Conservation (phyloP, 2,113 vertebrate species). For the Coregonus clupeaformis region DNA sequence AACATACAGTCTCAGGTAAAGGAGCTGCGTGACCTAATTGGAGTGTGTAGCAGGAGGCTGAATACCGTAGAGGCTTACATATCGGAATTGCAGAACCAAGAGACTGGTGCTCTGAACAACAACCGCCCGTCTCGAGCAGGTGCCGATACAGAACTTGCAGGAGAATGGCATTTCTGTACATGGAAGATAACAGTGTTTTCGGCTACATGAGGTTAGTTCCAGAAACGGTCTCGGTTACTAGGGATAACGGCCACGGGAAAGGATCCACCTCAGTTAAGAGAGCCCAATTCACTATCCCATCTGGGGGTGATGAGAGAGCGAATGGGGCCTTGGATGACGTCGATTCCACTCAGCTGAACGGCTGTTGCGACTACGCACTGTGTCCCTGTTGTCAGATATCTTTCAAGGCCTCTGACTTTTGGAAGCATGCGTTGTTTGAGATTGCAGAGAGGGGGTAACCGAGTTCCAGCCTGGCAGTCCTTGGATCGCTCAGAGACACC, state of each 20-base stretch:
- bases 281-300: not conserved
- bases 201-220: constrained; percentile 4
- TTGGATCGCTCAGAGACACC: not conserved
- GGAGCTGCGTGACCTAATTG: too few relatives aligned
- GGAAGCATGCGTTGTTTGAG: not conserved
- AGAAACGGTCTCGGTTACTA: not conserved
- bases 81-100: too few relatives aligned
- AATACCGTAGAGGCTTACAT: too few relatives aligned
- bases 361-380: not conserved
- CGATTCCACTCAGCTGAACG: not conserved
- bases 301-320: not conserved
- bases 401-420: not conserved
- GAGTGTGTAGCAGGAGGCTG: too few relatives aligned
- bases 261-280: not conserved
- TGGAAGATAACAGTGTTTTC: constrained; percentile 1
- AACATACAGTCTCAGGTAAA: too few relatives aligned
- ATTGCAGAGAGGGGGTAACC: not conserved
- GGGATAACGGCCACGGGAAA: not conserved
- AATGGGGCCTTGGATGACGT: not conserved
- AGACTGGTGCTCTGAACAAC: too few relatives aligned
- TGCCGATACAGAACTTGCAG: too few relatives aligned
- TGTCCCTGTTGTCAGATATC: not conserved
- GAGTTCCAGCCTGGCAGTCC: not conserved
- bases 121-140: too few relatives aligned
- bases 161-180: constrained; percentile 7